Conservation (phyloP, 37 sponge, comb jelly and placozoan species). For the Oopsacas minuta region DNA sequence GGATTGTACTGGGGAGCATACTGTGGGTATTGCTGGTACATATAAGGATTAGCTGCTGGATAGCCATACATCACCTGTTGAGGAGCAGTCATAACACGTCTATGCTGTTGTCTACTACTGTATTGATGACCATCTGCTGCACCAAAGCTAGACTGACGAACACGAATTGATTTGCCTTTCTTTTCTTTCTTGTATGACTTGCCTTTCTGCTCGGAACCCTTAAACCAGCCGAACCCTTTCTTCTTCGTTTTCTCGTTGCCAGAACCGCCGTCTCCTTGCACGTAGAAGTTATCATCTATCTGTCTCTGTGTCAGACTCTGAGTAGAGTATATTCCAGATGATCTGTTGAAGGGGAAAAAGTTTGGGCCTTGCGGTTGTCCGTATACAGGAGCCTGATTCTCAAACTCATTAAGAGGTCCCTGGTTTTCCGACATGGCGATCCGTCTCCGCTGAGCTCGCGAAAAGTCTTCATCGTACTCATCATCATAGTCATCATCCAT, state of each 20-base stretch:
- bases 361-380: background rate
- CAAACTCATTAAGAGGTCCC: background rate
- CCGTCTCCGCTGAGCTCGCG: slow-evolving; percentile 11
- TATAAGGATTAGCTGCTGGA: background rate
- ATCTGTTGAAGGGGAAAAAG: background rate
- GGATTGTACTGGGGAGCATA: background rate
- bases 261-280: background rate
- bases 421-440: slow-evolving; percentile 7
- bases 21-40: background rate
- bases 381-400: background rate
- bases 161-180: background rate
- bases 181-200: background rate
- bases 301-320: slow-evolving; percentile 16
- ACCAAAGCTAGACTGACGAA: background rate
- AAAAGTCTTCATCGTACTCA: background rate
- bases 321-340: background rate
- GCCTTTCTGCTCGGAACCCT: background rate
- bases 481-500: slow-evolving; percentile 2
- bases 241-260: background rate
- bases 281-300: slow-evolving; percentile 6
- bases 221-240: slow-evolving; percentile 9
- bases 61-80: background rate
- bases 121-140: background rate
- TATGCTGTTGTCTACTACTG: background rate
- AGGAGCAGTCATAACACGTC: background rate